These are phyloP conservation scores for Ephialtes manifestator DNA, from an alignment of 2,888 invertebrate genomes.

Conservation along the genomic window DNA sequence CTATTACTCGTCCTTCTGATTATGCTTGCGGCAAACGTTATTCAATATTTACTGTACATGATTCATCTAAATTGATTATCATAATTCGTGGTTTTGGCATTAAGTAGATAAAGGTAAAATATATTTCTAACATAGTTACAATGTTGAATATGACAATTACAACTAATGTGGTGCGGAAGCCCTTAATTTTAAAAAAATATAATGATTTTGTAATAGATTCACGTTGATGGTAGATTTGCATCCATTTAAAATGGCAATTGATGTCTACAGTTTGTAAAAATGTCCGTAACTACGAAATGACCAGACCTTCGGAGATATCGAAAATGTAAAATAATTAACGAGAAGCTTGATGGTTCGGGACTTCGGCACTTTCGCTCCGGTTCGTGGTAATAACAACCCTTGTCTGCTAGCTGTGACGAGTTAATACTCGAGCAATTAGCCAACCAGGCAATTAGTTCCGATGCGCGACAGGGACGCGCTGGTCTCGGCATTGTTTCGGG, in stretches of 20 bases:
- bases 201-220: neutral
- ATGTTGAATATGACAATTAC: neutral
- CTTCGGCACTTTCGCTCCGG: constrained; percentile 8
- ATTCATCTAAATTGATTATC: too few relatives aligned
- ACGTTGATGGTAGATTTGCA: neutral
- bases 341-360: constrained; percentile 1
- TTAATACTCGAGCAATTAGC: constrained; percentile 69
- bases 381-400: constrained; percentile 43
- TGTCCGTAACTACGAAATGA: neutral
- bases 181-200: neutral
- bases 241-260: neutral
- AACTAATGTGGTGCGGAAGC: neutral
- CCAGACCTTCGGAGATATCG: neutral
- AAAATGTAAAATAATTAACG: constrained; percentile 20
- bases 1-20: neutral
- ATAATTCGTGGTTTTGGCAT: too few relatives aligned
- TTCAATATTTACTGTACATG: too few relatives aligned
- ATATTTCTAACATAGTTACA: neutral
- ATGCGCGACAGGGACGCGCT: constrained; percentile 42
- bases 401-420: constrained; percentile 47
- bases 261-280: neutral
- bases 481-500: constrained; percentile 56
- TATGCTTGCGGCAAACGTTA: too few relatives aligned
- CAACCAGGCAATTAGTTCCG: constrained; percentile 65
- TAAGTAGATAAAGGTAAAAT: too few relatives aligned